A percentile compares a stretch with the other conserved stretches of the same genome.
Conservation (phyloP, 2,888 invertebrate species). For the Neocrepidodera transversa region DNA sequence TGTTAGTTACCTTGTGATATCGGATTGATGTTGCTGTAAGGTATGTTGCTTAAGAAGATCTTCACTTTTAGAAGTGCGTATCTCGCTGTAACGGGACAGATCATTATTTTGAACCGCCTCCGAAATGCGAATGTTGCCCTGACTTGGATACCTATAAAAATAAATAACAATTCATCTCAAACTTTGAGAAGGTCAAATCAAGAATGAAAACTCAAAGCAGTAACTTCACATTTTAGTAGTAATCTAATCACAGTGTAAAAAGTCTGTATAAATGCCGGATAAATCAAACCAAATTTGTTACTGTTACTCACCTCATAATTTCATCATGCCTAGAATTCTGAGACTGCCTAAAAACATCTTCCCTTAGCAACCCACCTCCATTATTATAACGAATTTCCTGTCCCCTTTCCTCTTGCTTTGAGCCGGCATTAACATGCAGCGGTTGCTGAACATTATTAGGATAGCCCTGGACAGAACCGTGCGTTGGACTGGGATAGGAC, state of each 20-base stretch:
- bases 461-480: slow-evolving; percentile 44
- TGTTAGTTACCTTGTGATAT: slow-evolving; percentile 42
- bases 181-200: too few species aligned
- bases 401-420: slow-evolving; percentile 37
- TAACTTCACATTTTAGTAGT: too few species aligned
- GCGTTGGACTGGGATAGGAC: slow-evolving; percentile 52
- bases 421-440: slow-evolving; percentile 49
- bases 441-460: slow-evolving; percentile 49
- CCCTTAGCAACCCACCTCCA: slow-evolving; percentile 52
- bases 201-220: too few species aligned
- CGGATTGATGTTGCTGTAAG: slow-evolving; percentile 49
- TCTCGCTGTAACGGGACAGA: slow-evolving; percentile 50
- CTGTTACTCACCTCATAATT: slow-evolving; percentile 45
- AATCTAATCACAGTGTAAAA: too few species aligned
- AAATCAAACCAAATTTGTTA: too few species aligned
- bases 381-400: slow-evolving; percentile 48
- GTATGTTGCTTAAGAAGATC: slow-evolving; percentile 50
- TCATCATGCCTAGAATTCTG: slow-evolving; percentile 53
- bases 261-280: too few species aligned
- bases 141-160: slow-evolving; percentile 50
- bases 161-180: too few species aligned
- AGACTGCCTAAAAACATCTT: slow-evolving; percentile 56
- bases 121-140: slow-evolving; percentile 51
- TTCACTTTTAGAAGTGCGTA: slow-evolving; percentile 57
- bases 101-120: slow-evolving; percentile 52